Percentiles rank a stretch among this genome's conserved stretches.
Conservation (phyloP, 2,113 vertebrate species). For the Bos taurus region ARS-UCD2.0 NC_037347.1:31552001-31552500, state of each 20-base stretch:
- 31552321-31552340: too few relatives aligned
- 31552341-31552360: too few relatives aligned
- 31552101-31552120: neutral
- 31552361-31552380: too few relatives aligned
- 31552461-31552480: neutral
- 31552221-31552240: too few relatives aligned
- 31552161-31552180: neutral
- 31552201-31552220: too few relatives aligned
- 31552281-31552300: too few relatives aligned
- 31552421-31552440: neutral
- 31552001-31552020: conserved; percentile 35
- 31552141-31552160: neutral
- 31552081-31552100: neutral
- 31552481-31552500: neutral
- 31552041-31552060: neutral
- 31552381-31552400: neutral
- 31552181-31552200: neutral
- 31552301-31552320: too few relatives aligned
- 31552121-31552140: conserved; percentile 3
- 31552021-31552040: neutral
- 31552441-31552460: neutral
- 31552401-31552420: neutral
- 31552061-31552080: neutral
- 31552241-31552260: too few relatives aligned
- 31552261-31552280: too few relatives aligned